Evolutionary conservation across 2,888 invertebrate genomes (phyloP), one percentile per base, ranked within the genome.

Genomic region (Cephus rjabovi): DNA sequence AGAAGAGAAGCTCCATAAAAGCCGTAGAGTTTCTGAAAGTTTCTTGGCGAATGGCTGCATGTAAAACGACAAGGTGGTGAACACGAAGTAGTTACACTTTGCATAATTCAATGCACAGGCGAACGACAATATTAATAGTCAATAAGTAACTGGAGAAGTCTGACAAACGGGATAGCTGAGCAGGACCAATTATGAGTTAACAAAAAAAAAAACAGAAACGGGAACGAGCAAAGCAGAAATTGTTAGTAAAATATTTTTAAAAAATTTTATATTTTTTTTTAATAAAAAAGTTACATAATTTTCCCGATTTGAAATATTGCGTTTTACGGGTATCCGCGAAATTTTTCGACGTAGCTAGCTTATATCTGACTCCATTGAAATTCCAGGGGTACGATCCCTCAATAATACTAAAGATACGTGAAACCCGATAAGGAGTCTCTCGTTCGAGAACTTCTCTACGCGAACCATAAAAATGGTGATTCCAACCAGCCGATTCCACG

Each of bases 1-100:
- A 86, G 85, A 86, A 83, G 77, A 31, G 33, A n/a, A 71, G 56
- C 56, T 23, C 56, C 23, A 23, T 56, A 56, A 56, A 56, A 23
- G 23, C 23, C 56, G 23, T 56, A 23, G 23, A 56, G 56, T 56
- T 56, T 56, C 56, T 0, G 9, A 56, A 56, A 56, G 56, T 56
- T 56, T 56, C 56, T 56, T 56, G 56, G 56, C 56, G 56, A 56
- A 56, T 56, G 56, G 56, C 56, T 56, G 15, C 56, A 56, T 23
- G 56, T 23, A 1, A 56, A 56, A 23, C 56, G 56, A 56, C 56
- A 56, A 56, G 56, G 56, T 23, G 56, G 9, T 23, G 23, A 23
- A 23, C 56, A 2, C 23, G 56, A 56, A 56, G 56, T 23, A 56
- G 9, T 56, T 56, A 23, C 56, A 56, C 23, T 56, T 56, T 56